Conservation (phyloP, 2,113 vertebrate species). For the Psophia crepitans region DNA sequence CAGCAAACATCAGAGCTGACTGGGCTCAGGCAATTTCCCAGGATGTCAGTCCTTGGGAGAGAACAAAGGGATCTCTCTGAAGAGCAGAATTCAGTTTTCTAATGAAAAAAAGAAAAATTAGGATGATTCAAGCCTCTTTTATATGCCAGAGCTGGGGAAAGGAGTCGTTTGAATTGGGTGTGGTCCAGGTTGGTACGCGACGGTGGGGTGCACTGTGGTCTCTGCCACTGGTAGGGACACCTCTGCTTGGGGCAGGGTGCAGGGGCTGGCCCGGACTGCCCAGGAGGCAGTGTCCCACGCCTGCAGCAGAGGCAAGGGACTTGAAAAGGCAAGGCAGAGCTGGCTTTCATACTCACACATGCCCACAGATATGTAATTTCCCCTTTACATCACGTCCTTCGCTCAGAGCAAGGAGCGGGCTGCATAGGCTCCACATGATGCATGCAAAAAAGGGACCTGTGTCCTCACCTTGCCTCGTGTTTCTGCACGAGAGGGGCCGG, state of each 20-base stretch:
- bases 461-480: background rate
- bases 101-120: background rate
- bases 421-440: background rate
- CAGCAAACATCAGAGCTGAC: slow-evolving; percentile 61
- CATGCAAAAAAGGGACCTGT: background rate
- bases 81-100: slow-evolving; percentile 12
- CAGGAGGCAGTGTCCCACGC: background rate
- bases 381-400: background rate
- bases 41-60: slow-evolving; percentile 19
- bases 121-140: slow-evolving; percentile 11
- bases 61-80: slow-evolving; percentile 25
- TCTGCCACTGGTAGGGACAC: background rate
- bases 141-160: background rate
- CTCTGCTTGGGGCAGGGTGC: background rate
- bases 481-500: rapidly evolving
- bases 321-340: background rate
- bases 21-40: slow-evolving; percentile 45
- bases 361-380: background rate
- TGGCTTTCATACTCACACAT: background rate
- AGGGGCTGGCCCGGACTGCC: background rate
- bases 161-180: background rate
- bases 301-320: background rate
- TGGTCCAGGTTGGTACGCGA: background rate
- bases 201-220: background rate
- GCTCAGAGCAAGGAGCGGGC: background rate